Base-by-base conservation (phyloP, 2,888 invertebrate species). In the Volucella inflata region DNA sequence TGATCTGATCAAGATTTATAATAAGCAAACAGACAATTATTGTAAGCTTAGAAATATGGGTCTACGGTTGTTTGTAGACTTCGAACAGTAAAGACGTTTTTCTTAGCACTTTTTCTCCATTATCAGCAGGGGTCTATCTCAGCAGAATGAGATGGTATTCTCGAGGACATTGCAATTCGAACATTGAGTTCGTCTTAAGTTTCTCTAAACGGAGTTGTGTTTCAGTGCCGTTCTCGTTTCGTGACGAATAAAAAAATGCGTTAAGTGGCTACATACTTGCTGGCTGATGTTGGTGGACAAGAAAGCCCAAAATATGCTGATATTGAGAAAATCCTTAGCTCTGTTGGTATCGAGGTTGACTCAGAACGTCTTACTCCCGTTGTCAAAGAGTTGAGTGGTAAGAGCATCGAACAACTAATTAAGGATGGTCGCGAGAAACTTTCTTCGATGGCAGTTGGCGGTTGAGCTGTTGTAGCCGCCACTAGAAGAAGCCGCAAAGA, bases 261-360 rank as follows among this genome's bases (percentile, higher is more conserved):
- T 97, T 99, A 99, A 98, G 98, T 99, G 95, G 98, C 98, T 95
- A 99, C 99, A 94, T 99, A 99, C 93, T 94, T 98, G 91, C 94
- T 99, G 92, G 98, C 98, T 93, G 96, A 95, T 92, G 94, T 99
- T 90, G 98, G 98, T 84, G 98, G 98, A 90, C 98, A 97, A 93
- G 94, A 95, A 81, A 93, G 94, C 89, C 98, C 98, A 80, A 94
- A 94, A 80, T 95, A 95, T 88, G 95, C 95, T 87, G 98, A 98
- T 91, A 94, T 98, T 76, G 98, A 98, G 92, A 98, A 98, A 93
- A 98, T 99, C 92, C 95, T 99, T 88, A 97, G 98, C 90, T 98
- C 98, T 2, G 99, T 98, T 78, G 99, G 98, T 91, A 97, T 99
- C 90, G 98, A 99, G 93, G 95, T 96, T 62, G 99, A 99, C 89